Conservation (phyloP, 2,888 invertebrate genomes). For the Drosophila affinis region DNA sequence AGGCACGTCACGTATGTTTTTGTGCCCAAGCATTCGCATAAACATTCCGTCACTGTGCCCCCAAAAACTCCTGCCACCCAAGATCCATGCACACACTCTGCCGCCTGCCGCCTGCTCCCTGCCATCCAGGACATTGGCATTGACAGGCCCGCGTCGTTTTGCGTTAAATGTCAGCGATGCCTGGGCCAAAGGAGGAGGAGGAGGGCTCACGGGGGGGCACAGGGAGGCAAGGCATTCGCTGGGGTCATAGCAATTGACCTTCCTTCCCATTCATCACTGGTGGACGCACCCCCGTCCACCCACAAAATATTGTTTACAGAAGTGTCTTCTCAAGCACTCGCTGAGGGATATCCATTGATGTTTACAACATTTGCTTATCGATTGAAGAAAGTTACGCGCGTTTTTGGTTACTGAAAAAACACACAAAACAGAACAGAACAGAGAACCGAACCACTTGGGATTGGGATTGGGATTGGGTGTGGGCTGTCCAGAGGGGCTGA, state of each 20-base stretch:
- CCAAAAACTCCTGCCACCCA: background rate
- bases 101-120: conserved; percentile 18
- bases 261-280: conserved; percentile 66
- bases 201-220: background rate
- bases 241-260: conserved; percentile 76
- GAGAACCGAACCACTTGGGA: background rate
- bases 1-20: conserved; percentile 73
- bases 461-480: background rate
- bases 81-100: too few species aligned
- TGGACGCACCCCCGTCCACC: conserved; percentile 2
- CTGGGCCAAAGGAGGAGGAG: background rate
- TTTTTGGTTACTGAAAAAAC: conserved; percentile 69
- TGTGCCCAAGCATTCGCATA: conserved; percentile 75
- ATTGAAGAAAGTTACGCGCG: conserved; percentile 44
- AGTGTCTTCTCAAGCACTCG: conserved; percentile 44
- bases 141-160: conserved; percentile 69
- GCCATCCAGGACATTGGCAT: conserved; percentile 68
- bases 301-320: conserved; percentile 61
- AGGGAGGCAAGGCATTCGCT: background rate
- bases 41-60: conserved; percentile 61
- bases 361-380: conserved; percentile 74
- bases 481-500: background rate
- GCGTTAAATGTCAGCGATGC: conserved; percentile 67
- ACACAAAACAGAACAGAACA: conserved; percentile 4
- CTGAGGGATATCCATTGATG: conserved; percentile 57